Evolutionary conservation across 2,888 invertebrate species (phyloP), one percentile per base, ranked within the genome.

Genomic region (Heteromyza rotundicornis): DNA sequence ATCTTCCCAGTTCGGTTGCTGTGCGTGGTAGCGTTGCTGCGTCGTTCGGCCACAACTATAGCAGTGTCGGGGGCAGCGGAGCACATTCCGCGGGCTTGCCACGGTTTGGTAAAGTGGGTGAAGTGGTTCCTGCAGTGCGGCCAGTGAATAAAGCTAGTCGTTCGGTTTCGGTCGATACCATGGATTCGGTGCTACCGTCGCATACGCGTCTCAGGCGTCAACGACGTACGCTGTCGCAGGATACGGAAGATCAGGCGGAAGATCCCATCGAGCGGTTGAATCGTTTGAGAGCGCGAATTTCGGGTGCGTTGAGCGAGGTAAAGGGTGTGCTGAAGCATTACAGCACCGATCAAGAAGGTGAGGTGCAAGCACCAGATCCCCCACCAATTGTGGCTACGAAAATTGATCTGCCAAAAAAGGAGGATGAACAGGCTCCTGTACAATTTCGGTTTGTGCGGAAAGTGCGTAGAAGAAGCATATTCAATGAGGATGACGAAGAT

Each of bases 251-350:
- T 22, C 70, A 75, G 2, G 68, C 74, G 1, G 76, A 74, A 63
- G 80, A 80, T 75, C 74, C 81, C 1, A 73, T 82, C 2, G 79
- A 75, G 50, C 75, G 82, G 2, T 67, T 82, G 16, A 82, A 79
- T 67, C 79, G 78, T 57, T 66, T 82, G 1, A 77, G 79, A 23
- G 82, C 79, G 1, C 80, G 81, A 57, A 82, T 82, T 47, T 75
- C 82, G 2, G 82, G 74, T 1, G 80, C 81, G 0, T 68, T 82
- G 2, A 81, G 74, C 40, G 83, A 82, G 63, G 82, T 82, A 1
- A 82, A 82, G 60, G 78, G 77, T 8, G 82, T 82, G 12, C 66
- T 82, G 2, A 80, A 77, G 62, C 79, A 82, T 57, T 81, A 82
- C 57, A 81, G 81, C 62, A 79, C 78, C 2, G 81, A 82, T 17